Percentiles rank a stretch among this genome's conserved stretches.
Conservation (phyloP, 2,113 vertebrate genomes). For the Phrynocephalus versicolor region DNA sequence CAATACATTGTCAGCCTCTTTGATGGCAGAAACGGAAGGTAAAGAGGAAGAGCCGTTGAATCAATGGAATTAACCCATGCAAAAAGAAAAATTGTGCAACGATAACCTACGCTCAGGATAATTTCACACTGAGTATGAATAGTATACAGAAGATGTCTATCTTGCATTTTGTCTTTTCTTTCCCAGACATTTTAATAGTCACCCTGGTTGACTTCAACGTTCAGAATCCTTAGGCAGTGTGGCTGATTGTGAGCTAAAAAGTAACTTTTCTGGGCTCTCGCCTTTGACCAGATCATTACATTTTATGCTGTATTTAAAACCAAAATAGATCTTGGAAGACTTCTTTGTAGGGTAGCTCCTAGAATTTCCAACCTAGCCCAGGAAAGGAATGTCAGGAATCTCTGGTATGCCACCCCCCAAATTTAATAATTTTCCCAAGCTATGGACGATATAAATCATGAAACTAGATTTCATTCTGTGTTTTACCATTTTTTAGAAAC, state of each 20-base stretch:
- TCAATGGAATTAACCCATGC: background rate
- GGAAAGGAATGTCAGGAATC: too few relatives aligned
- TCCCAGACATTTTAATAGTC: slow-evolving; percentile 14
- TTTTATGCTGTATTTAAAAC: too few relatives aligned
- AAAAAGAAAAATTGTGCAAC: background rate
- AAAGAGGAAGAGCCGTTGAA: background rate
- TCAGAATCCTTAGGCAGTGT: background rate
- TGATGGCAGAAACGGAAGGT: slow-evolving; percentile 29
- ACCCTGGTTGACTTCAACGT: background rate
- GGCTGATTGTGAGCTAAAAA: background rate
- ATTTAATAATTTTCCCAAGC: background rate
- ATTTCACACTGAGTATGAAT: slow-evolving; percentile 6
- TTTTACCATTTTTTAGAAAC: background rate
- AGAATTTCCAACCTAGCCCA: too few relatives aligned
- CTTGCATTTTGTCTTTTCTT: background rate
- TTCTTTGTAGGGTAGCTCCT: too few relatives aligned
- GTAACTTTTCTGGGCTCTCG: too few relatives aligned
- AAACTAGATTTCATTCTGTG: too few relatives aligned
- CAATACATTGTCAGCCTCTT: slow-evolving; percentile 27
- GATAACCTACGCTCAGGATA: background rate
- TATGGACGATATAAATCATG: too few relatives aligned
- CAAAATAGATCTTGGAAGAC: too few relatives aligned
- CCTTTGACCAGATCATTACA: too few relatives aligned
- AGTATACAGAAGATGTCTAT: slow-evolving; percentile 29
- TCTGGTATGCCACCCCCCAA: background rate